phyloP scores from a whole-genome alignment of 2,888 invertebrate species.

The Eupeodes luniger region DNA sequence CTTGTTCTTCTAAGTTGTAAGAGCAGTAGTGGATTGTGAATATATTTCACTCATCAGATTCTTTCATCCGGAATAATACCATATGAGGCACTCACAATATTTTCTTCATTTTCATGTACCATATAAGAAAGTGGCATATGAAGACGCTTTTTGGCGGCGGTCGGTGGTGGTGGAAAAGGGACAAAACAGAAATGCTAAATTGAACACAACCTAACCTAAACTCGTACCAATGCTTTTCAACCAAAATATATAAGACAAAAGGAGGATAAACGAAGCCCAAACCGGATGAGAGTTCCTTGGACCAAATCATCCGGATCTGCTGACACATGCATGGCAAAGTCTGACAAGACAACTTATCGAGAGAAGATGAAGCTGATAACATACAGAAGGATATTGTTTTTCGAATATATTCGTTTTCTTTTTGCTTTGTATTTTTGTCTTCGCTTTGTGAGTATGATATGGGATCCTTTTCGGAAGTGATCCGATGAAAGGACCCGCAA shows the following conservation, averaged over 20 bases:
- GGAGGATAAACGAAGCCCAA: slow-evolving; percentile 24
- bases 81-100: slow-evolving; percentile 39
- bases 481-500: not conserved
- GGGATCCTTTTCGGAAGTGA: not conserved
- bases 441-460: not conserved
- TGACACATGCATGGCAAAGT: slow-evolving; percentile 40
- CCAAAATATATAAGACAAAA: slow-evolving; percentile 8
- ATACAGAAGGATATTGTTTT: slow-evolving; percentile 9
- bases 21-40: slow-evolving; percentile 35
- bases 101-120: slow-evolving; percentile 16
- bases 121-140: not conserved
- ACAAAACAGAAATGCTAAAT: slow-evolving; percentile 19
- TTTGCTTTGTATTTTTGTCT: not conserved
- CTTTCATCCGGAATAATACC: slow-evolving; percentile 54
- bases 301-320: slow-evolving; percentile 54
- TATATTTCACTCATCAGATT: slow-evolving; percentile 32
- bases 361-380: not conserved
- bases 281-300: slow-evolving; percentile 30
- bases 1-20: not conserved
- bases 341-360: slow-evolving; percentile 36
- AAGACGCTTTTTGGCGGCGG: too few species aligned
- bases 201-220: slow-evolving; percentile 3
- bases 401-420: not conserved
- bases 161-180: not conserved
- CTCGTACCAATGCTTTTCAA: not conserved